Evolutionary conservation across 2,888 invertebrate species (phyloP).

Genomic region (Polydrusus cervinus): DNA sequence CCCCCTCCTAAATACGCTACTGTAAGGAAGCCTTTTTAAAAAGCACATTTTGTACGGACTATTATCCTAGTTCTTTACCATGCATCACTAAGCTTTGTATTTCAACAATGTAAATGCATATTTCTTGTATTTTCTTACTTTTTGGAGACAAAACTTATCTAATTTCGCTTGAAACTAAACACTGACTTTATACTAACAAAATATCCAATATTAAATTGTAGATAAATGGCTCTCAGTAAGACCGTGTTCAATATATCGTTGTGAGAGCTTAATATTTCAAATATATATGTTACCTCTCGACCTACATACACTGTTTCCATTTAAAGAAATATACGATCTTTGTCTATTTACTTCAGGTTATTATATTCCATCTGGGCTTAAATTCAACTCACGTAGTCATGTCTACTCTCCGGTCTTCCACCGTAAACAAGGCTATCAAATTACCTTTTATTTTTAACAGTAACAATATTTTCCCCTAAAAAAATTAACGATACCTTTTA

Average conservation of each 20-base stretch:
- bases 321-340: slow-evolving; percentile 28
- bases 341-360: slow-evolving; percentile 35
- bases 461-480: slow-evolving; percentile 16
- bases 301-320: slow-evolving; percentile 3
- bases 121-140: too few relatives aligned
- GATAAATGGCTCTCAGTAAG: too few relatives aligned
- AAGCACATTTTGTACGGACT: too few relatives aligned
- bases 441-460: slow-evolving; percentile 42
- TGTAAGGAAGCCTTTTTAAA: too few relatives aligned
- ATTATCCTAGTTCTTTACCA: too few relatives aligned
- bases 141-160: too few relatives aligned
- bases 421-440: slow-evolving; percentile 44
- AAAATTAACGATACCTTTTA: slow-evolving; percentile 23
- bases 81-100: too few relatives aligned
- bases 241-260: neutral
- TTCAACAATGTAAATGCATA: too few relatives aligned
- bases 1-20: too few relatives aligned
- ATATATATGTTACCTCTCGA: neutral
- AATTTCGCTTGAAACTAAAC: too few relatives aligned
- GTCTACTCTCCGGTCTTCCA: slow-evolving; percentile 28
- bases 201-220: too few relatives aligned
- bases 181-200: too few relatives aligned
- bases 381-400: slow-evolving; percentile 38
- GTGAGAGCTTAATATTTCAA: neutral
- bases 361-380: slow-evolving; percentile 29